Percentiles rank a stretch among this genome's conserved stretches.
Evolutionary conservation across 2,888 invertebrate genomes (phyloP).

Genomic region (Caenorhabditis angaria): DNA sequence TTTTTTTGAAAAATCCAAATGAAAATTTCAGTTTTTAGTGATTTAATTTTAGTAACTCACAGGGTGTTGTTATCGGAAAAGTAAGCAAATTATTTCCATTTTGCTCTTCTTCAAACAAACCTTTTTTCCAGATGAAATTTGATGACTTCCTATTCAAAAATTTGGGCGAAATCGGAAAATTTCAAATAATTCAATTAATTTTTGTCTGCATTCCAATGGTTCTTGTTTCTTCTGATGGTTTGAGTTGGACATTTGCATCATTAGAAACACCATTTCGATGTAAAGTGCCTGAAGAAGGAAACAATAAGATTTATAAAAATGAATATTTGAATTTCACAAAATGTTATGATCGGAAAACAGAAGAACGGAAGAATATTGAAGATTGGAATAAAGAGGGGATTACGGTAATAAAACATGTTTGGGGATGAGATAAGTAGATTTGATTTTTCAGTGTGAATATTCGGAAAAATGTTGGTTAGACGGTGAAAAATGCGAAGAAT

Average conservation of each 20-base stretch:
- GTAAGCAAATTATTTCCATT: too few relatives aligned
- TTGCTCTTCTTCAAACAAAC: too few relatives aligned
- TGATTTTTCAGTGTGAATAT: slow-evolving; percentile 45
- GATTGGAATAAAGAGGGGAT: slow-evolving; percentile 27
- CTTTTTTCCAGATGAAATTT: slow-evolving; percentile 67
- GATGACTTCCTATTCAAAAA: slow-evolving; percentile 70
- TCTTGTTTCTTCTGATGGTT: slow-evolving; percentile 70
- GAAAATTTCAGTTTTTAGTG: too few relatives aligned
- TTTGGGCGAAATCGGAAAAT: slow-evolving; percentile 71
- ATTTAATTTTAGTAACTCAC: too few relatives aligned
- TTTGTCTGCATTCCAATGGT: slow-evolving; percentile 71
- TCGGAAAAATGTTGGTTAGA: slow-evolving; percentile 19
- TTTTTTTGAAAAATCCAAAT: too few relatives aligned
- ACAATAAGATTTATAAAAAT: slow-evolving; percentile 42
- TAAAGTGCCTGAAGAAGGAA: slow-evolving; percentile 44
- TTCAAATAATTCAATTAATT: slow-evolving; percentile 66
- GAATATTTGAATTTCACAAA: slow-evolving; percentile 38
- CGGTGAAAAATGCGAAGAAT: slow-evolving; percentile 38
- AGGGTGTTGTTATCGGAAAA: too few relatives aligned
- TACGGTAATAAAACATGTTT: slow-evolving; percentile 17
- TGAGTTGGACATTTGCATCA: slow-evolving; percentile 72
- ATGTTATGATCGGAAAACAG: slow-evolving; percentile 19
- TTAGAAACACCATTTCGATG: slow-evolving; percentile 63
- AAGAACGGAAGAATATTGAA: background rate
- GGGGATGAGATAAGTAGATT: background rate